Conservation (phyloP, 2,797 vertebrate genomes). For the Bradypodion ventrale region DNA sequence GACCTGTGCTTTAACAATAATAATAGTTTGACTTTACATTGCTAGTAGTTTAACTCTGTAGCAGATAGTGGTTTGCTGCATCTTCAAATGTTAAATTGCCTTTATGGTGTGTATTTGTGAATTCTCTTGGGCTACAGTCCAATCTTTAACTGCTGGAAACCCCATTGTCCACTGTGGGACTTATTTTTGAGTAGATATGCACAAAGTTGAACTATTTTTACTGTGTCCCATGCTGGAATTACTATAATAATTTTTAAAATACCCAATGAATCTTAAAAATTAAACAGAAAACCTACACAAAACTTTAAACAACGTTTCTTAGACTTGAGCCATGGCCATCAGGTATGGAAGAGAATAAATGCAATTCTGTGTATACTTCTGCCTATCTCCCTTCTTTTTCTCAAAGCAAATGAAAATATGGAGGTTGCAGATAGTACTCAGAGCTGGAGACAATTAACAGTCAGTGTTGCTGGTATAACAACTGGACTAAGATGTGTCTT, state of each 20-base stretch:
- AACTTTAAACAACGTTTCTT: background rate
- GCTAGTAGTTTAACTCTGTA: too few relatives aligned
- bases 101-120: background rate
- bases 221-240: background rate
- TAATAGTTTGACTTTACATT: background rate
- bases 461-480: background rate
- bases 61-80: background rate
- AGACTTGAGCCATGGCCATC: background rate
- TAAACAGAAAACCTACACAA: background rate
- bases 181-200: background rate
- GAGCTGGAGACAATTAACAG: background rate
- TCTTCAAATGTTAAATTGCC: background rate
- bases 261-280: background rate
- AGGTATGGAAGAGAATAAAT: background rate
- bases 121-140: background rate
- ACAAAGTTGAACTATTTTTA: background rate
- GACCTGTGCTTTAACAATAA: background rate
- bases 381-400: background rate
- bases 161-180: background rate
- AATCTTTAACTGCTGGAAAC: background rate
- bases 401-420: background rate
- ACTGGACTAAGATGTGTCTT: background rate
- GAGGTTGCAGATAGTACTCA: background rate
- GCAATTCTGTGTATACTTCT: background rate
- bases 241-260: background rate